These are phyloP conservation scores for Rhingia campestris DNA, from an alignment of 2,888 invertebrate genomes.

Conservation along the genomic window DNA sequence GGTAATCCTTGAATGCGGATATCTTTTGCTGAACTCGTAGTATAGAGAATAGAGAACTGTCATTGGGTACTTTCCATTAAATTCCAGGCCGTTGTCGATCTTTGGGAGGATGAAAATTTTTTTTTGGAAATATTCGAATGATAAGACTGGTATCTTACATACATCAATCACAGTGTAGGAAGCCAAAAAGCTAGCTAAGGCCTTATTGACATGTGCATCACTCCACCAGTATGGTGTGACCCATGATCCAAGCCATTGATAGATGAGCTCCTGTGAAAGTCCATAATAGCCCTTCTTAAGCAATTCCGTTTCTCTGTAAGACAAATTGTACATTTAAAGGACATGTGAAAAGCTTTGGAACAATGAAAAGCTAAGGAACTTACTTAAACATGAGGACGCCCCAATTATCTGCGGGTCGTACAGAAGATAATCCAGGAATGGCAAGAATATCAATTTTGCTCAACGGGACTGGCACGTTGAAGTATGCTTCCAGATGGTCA, in stretches of 20 bases:
- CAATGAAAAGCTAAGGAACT: constrained; percentile 75
- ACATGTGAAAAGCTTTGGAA: neutral
- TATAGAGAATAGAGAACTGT: constrained; percentile 90
- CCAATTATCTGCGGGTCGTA: constrained; percentile 91
- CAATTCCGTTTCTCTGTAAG: constrained; percentile 88
- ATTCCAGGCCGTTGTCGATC: constrained; percentile 88
- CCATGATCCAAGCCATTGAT: constrained; percentile 91
- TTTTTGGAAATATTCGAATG: neutral
- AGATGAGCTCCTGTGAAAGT: constrained; percentile 88
- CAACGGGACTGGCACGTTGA: constrained; percentile 87
- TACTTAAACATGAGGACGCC: constrained; percentile 91
- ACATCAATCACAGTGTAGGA: constrained; percentile 89
- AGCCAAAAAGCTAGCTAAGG: constrained; percentile 89
- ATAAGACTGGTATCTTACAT: constrained; percentile 5
- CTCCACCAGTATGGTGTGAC: constrained; percentile 91
- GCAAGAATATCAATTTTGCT: constrained; percentile 89
- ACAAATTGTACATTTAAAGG: constrained; percentile 3
- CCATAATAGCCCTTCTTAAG: constrained; percentile 86
- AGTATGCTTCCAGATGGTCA: constrained; percentile 85
- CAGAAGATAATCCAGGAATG: constrained; percentile 88
- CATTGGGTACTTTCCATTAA: constrained; percentile 92
- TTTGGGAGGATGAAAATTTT: constrained; percentile 78
- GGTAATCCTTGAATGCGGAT: constrained; percentile 90
- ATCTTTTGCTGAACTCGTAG: constrained; percentile 91
- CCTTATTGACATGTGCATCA: constrained; percentile 90